These are phyloP conservation scores for Trachelus stipa DNA, from an alignment of 2,888 invertebrate genomes.

Conservation along the genomic window DNA sequence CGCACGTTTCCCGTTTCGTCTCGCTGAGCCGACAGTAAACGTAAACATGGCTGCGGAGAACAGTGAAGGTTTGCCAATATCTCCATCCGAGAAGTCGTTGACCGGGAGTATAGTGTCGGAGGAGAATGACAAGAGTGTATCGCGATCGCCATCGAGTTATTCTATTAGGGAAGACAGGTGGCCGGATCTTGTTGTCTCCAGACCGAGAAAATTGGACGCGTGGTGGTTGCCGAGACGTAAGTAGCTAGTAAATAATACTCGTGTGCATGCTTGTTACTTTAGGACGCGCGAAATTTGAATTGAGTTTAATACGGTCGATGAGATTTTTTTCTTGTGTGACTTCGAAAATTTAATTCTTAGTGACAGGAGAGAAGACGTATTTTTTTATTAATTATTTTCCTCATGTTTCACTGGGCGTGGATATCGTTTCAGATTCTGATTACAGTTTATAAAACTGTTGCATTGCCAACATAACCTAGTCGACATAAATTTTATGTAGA, in stretches of 20 bases:
- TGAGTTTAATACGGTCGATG: background rate
- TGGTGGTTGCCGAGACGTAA: slow-evolving; percentile 65
- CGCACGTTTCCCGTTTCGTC: background rate
- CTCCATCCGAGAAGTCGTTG: slow-evolving; percentile 63
- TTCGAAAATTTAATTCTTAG: background rate
- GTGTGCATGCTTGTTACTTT: background rate
- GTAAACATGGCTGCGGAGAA: slow-evolving; percentile 61
- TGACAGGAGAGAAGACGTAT: background rate
- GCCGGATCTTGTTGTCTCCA: slow-evolving; percentile 64
- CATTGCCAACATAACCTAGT: background rate
- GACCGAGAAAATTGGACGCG: slow-evolving; percentile 61
- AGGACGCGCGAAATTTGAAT: slow-evolving; percentile 7
- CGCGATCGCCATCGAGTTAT: slow-evolving; percentile 71
- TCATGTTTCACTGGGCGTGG: background rate
- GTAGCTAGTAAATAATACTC: slow-evolving; percentile 37
- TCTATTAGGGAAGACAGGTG: slow-evolving; percentile 69
- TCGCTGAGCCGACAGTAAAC: background rate
- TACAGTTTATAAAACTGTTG: background rate
- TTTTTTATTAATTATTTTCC: background rate
- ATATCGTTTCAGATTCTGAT: background rate
- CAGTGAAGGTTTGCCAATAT: slow-evolving; percentile 60
- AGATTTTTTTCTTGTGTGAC: background rate
- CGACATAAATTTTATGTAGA: background rate
- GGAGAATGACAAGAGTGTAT: slow-evolving; percentile 65
- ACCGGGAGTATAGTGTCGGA: slow-evolving; percentile 66